Base-by-base conservation (phyloP, 2,888 invertebrate genomes). In the Dione juno region DNA sequence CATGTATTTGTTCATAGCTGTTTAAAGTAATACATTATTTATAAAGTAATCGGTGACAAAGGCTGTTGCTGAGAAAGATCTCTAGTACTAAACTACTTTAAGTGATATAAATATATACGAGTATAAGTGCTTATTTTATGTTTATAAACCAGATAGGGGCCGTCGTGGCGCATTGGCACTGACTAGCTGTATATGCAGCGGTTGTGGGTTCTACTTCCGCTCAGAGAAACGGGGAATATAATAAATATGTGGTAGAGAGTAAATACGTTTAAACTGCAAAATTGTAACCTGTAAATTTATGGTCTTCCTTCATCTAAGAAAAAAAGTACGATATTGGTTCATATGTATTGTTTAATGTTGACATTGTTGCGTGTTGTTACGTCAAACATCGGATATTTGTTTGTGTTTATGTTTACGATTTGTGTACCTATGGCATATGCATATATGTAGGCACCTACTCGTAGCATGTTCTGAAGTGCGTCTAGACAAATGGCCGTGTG, bases 301-400 rank as follows among this genome's bases (percentile, higher is more conserved):
- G 54, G 35, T 35, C 54, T 54, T 9, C 35, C 2, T 16, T 28
- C 45, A 37, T 50, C 50, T 40, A 28, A 68, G 52, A 41, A 57
- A 53, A 65, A 52, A 64, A n/a, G 40, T 58, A 52, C 66, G 40
- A 69, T 71, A 67, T 71, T 73, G 43, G 73, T 63, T 64, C 66
- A 67, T 50, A 52, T 67, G 45, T 53, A 52, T 50, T 68, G 58
- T 71, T 69, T 69, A 67, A 63, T 40, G 50, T 54, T 57, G 54
- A 58, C 66, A 65, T 54, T 69, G 48, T 59, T 43, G 14, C 35
- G 41, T 19, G 16, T 35, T 66, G 50, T 72, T 70, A 70, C 70
- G 53, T 70, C 61, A 66, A 68, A 37, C 65, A 28, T 53, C 59
- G 37, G 66, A 66, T 70, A 66, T 41, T 59, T 61, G 37, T 52